A percentile compares a stretch with the other conserved stretches of the same genome.
phyloP scores from a whole-genome alignment of 2,888 invertebrate species.

The Listrodromus nycthemerus region DNA sequence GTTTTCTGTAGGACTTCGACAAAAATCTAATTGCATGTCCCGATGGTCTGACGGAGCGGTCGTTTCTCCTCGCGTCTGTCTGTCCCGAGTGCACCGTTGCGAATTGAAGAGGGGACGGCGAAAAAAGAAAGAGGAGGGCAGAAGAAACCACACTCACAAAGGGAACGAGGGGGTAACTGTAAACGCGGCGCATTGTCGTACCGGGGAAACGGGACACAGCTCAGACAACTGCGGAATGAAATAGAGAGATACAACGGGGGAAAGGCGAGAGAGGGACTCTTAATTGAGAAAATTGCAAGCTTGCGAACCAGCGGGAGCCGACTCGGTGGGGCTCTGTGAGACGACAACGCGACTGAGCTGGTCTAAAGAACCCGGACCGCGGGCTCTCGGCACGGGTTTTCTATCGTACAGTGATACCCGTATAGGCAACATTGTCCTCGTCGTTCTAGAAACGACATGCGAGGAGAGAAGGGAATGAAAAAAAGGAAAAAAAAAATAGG shows the following conservation, averaged over 20 bases:
- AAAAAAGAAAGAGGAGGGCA: constrained; percentile 1
- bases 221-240: constrained; percentile 26
- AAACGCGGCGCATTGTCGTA: constrained; percentile 31
- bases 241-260: constrained; percentile 7
- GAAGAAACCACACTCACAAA: constrained; percentile 16
- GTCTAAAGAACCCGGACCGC: constrained; percentile 48
- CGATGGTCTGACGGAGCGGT: constrained; percentile 44
- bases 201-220: constrained; percentile 18
- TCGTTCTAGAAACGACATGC: constrained; percentile 41
- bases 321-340: neutral
- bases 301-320: constrained; percentile 9
- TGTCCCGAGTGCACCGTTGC: constrained; percentile 54
- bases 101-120: neutral
- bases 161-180: constrained; percentile 9
- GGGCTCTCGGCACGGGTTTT: constrained; percentile 54
- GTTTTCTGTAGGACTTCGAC: constrained; percentile 65
- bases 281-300: constrained; percentile 67
- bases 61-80: constrained; percentile 56
- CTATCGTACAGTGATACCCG: constrained; percentile 48
- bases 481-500: neutral
- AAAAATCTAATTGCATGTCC: constrained; percentile 65
- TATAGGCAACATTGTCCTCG: neutral
- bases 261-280: constrained; percentile 31
- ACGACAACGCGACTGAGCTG: constrained; percentile 42
- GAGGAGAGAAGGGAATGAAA: constrained; percentile 1